Conservation (phyloP, 1,140 invertebrate species). For the Archivesica marissinica region DNA sequence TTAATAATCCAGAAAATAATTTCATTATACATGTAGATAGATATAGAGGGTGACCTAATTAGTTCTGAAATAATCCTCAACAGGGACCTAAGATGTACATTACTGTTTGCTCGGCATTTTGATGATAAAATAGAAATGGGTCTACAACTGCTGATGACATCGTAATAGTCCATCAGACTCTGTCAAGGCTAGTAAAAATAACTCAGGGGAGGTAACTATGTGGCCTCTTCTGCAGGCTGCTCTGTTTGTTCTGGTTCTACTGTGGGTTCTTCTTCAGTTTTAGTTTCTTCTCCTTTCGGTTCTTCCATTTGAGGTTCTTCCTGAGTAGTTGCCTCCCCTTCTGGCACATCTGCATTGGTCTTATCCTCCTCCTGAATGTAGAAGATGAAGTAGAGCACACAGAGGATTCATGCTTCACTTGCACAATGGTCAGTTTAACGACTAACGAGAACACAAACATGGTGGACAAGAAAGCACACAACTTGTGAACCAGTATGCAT, state of each 20-base stretch:
- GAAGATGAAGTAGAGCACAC: background rate
- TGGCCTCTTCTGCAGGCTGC: constrained; percentile 41
- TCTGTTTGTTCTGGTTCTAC: constrained; percentile 44
- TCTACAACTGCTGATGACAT: too few relatives aligned
- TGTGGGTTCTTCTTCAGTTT: constrained; percentile 43
- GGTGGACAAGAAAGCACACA: background rate
- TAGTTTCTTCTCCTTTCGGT: background rate
- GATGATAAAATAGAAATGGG: too few relatives aligned
- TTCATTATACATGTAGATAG: too few relatives aligned
- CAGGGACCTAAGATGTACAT: too few relatives aligned
- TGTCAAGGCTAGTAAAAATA: too few relatives aligned
- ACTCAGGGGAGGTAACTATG: constrained; percentile 27
- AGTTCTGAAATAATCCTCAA: too few relatives aligned
- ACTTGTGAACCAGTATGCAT: background rate
- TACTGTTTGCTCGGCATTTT: too few relatives aligned
- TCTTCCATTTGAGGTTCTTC: constrained; percentile 16
- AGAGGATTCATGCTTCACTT: background rate
- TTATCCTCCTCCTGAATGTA: background rate
- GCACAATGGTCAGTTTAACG: background rate
- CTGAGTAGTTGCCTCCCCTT: constrained; percentile 18
- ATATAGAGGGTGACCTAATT: too few relatives aligned
- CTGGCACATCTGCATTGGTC: background rate
- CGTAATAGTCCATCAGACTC: too few relatives aligned
- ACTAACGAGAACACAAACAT: background rate
- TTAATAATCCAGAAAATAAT: too few relatives aligned